phyloP scores from a whole-genome alignment of 2,888 invertebrate genomes.

The Ashinkailepas kermadecensis region DNA sequence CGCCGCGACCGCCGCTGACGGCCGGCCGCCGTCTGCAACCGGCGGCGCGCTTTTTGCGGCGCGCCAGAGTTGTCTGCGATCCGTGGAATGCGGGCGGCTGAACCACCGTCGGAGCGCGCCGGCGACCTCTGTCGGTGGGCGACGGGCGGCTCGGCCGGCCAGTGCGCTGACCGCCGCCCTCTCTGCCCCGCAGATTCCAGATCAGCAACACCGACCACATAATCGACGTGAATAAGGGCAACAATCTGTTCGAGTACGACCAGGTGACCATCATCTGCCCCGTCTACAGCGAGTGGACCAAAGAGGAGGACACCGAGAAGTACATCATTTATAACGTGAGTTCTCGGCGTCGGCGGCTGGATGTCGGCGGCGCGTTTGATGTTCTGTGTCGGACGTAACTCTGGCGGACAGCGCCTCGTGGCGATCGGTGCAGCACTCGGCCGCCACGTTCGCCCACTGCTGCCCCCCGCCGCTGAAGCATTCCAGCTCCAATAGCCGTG shows the following conservation, averaged over 20 bases:
- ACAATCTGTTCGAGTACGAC: conserved; percentile 86
- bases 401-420: no score
- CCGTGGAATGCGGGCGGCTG: no score
- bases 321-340: conserved; percentile 88
- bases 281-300: conserved; percentile 76
- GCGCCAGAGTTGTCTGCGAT: not conserved
- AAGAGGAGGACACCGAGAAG: conserved; percentile 81
- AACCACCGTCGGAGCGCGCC: no score
- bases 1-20: not conserved
- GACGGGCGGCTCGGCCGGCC: no score
- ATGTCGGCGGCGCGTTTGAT: no score
- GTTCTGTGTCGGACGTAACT: no score
- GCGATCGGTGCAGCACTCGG: no score
- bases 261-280: conserved; percentile 95
- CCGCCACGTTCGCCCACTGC: no score
- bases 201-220: conserved; percentile 97
- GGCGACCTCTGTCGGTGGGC: no score
- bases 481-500: no score
- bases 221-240: conserved; percentile 90
- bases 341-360: not conserved
- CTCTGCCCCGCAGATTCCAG: conserved; percentile 61
- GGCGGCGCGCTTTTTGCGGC: not conserved
- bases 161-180: conserved; percentile 18
- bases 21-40: not conserved
- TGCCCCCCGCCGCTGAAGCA: no score